Conservation (phyloP, 1,140 invertebrate species). For the Belonocnema kinseyi region DNA sequence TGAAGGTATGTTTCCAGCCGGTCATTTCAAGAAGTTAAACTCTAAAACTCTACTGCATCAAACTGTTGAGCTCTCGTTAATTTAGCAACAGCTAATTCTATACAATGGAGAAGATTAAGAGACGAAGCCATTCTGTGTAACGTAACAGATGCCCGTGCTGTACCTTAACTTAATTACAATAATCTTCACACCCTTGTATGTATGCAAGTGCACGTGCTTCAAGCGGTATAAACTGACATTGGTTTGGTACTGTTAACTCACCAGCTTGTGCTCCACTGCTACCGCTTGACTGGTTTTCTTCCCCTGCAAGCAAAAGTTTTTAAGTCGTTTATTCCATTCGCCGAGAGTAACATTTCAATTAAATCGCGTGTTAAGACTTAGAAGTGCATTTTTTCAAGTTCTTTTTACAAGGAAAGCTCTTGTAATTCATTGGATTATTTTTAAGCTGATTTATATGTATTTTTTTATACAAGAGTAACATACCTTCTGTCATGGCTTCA, state of each 20-base stretch:
- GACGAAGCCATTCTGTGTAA: slow-evolving; percentile 69
- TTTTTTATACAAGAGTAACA: slow-evolving; percentile 39
- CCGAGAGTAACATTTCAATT: slow-evolving; percentile 3
- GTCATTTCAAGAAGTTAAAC: background rate
- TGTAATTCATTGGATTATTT: slow-evolving; percentile 32
- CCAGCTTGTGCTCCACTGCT: slow-evolving; percentile 64
- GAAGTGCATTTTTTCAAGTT: slow-evolving; percentile 33
- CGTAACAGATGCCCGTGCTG: slow-evolving; percentile 68
- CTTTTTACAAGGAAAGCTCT: slow-evolving; percentile 28
- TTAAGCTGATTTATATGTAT: slow-evolving; percentile 39
- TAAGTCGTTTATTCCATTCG: slow-evolving; percentile 8
- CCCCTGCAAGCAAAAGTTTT: slow-evolving; percentile 57
- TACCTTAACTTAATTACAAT: slow-evolving; percentile 69
- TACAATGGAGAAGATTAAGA: slow-evolving; percentile 56
- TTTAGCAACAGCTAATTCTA: slow-evolving; percentile 38
- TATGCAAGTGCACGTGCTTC: slow-evolving; percentile 57
- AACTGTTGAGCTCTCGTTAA: slow-evolving; percentile 8
- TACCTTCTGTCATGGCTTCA: slow-evolving; percentile 70
- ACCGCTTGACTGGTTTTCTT: slow-evolving; percentile 65
- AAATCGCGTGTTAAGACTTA: slow-evolving; percentile 24
- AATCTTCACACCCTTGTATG: slow-evolving; percentile 56
- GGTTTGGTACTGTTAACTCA: slow-evolving; percentile 56
- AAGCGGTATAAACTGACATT: slow-evolving; percentile 39
- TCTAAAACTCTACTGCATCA: background rate
- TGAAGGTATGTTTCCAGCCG: background rate